Evolutionary conservation across 1,140 invertebrate genomes (phyloP), one percentile per base, ranked within the genome.

Genomic region (Tribolium castaneum): DNA sequence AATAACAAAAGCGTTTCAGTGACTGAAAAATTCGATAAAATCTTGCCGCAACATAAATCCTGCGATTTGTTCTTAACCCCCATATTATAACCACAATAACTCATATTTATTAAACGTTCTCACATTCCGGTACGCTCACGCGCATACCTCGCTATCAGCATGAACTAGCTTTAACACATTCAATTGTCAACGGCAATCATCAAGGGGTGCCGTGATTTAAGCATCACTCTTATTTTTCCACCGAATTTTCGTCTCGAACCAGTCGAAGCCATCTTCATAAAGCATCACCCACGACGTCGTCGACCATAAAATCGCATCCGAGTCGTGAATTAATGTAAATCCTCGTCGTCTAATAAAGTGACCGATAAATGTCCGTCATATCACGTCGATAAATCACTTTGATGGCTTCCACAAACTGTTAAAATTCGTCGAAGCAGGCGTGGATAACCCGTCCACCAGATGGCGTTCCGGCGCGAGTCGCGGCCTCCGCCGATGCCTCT

Each of bases 401-500:
- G 49, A 70, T 49, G 62, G 51, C 70, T 77, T 66, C 59, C 59
- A 66, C 25, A 66, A 66, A 66, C 59, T 45, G 39, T 45, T 45
- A 45, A 45, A 45, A 30, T 30, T 30, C 25, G 25, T 30, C 25
- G 25, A 30, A 30, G 25, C 3, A 6, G 5, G 25, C 6, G 6
- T 30, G 6, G 25, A 30, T 6, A 30, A 19, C 16, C 16, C 16
- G 2, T 39, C 34, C 39, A 51, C 82, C 81, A 84, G 84, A 84
- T 84, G 84, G 84, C 84, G 84, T 82, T 84, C 78, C 80, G 76
- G 82, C 81, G 80, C 62, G 76, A 77, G 34, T 76, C 45, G 76
- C 80, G 59, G 81, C 78, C 80, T 80, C 71, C 74, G 75, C 72
- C 78, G 70, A 77, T 75, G 70, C 79, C 70, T 78, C 45, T 84